Evolutionary conservation across 2,888 invertebrate species (phyloP), one percentile per base, ranked within the genome.

Genomic region (Heliconius aoede): DNA sequence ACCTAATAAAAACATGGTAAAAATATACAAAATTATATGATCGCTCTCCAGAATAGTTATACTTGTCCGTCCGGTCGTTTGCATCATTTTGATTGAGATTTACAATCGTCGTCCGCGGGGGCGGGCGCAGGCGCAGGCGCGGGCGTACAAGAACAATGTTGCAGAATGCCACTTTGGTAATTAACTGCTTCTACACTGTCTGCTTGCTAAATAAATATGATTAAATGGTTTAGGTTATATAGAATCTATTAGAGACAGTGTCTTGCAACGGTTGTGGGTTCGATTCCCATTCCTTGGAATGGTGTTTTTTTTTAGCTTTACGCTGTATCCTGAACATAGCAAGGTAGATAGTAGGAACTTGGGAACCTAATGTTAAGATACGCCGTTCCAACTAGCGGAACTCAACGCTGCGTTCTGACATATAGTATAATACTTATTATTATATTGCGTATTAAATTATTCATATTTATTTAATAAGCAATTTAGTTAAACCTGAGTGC

Each of bases 71-170:
- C 91, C 91, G 90, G 91, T 88, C 86, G 89, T 88, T 90, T 89
- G 86, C 86, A 90, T 91, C 87, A 88, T 91, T 92, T 89, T 92
- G 92, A 93, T 93, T 92, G 90, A 92, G 92, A 94, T 94, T 91
- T 94, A 94, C 87, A 87, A 88, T 89, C 85, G 83, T 83, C 86
- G 89, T 88, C 83, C 86, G 88, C 88, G 91, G 91, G 69, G 90
- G 89, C n/a, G n/a, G n/a, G n/a, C n/a, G n/a, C n/a, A n/a, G n/a
- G n/a, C n/a, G n/a, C n/a, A n/a, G n/a, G 88, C 88, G 91, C 91
- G 69, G 90, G 89, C 86, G 82, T 81, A 67, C 69, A 68, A 86
- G 88, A 86, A 87, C 86, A 85, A 85, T 85, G 86, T 89, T 88
- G 88, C 91, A 91, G 91, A 92, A 91, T 89, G 91, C 89, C 93